These are phyloP conservation scores for Aphodius sticticus DNA, from an alignment of 2,888 invertebrate species.

Conservation along the genomic window DNA sequence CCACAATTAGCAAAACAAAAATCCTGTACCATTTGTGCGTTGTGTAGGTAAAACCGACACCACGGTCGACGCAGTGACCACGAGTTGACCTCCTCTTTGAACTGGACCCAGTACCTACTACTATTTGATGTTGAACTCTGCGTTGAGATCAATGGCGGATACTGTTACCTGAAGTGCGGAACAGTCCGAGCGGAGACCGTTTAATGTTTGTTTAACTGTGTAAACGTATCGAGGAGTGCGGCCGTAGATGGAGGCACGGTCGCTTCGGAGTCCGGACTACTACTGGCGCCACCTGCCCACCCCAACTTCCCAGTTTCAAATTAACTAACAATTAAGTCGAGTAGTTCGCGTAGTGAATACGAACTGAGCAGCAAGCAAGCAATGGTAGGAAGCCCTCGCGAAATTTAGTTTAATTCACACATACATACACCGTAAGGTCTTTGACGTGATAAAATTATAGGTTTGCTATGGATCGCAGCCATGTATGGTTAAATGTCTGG, in stretches of 20 bases:
- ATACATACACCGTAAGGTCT: neutral
- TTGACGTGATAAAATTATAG: neutral
- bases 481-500: neutral
- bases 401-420: neutral
- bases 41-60: no score
- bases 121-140: no score
- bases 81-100: no score
- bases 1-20: no score
- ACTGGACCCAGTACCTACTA: no score
- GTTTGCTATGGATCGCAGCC: neutral
- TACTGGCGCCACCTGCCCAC: neutral
- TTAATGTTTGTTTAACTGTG: neutral
- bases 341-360: neutral
- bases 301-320: constrained; percentile 4
- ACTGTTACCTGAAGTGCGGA: neutral
- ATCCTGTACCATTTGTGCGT: no score
- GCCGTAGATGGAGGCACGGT: neutral
- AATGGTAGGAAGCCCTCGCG: neutral
- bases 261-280: neutral
- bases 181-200: neutral
- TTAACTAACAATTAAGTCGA: neutral
- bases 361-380: neutral
- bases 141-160: no score
- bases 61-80: no score
- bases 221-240: neutral